Conservation (phyloP, 2,797 vertebrate species). For the Phataginus tricuspis region DNA sequence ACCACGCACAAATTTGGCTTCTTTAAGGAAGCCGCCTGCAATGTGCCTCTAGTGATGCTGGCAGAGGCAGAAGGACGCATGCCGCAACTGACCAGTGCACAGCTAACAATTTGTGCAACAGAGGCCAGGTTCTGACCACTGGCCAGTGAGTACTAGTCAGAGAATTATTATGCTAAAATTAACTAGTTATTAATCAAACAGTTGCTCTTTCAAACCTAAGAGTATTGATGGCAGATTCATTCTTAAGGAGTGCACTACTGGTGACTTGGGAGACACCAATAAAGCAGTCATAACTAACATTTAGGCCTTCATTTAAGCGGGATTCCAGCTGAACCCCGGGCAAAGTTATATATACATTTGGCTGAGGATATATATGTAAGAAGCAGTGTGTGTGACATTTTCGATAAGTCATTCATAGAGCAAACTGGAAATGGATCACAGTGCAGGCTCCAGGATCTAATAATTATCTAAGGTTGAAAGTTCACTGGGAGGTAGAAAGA, state of each 20-base stretch:
- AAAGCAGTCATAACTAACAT: neutral
- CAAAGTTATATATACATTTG: neutral
- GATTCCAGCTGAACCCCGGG: neutral
- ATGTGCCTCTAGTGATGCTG: fast-evolving
- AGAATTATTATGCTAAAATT: fast-evolving
- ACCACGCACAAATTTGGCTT: neutral
- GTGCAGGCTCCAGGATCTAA: too few species aligned
- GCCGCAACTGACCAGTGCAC: fast-evolving
- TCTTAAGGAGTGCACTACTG: neutral
- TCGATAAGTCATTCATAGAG: neutral
- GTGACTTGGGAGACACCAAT: neutral
- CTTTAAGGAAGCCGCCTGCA: too few species aligned
- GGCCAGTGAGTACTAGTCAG: too few species aligned
- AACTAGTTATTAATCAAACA: neutral
- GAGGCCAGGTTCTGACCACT: neutral
- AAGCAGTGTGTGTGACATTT: neutral
- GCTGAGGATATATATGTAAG: neutral
- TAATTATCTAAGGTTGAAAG: neutral
- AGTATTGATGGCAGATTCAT: neutral
- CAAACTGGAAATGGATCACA: neutral
- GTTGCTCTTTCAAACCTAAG: neutral
- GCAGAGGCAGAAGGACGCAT: neutral
- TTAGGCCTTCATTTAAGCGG: neutral
- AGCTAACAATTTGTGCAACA: fast-evolving
- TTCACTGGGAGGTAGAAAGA: neutral